phyloP scores from a whole-genome alignment of 2,888 invertebrate species.

The Heteromyza rotundicornis region DNA sequence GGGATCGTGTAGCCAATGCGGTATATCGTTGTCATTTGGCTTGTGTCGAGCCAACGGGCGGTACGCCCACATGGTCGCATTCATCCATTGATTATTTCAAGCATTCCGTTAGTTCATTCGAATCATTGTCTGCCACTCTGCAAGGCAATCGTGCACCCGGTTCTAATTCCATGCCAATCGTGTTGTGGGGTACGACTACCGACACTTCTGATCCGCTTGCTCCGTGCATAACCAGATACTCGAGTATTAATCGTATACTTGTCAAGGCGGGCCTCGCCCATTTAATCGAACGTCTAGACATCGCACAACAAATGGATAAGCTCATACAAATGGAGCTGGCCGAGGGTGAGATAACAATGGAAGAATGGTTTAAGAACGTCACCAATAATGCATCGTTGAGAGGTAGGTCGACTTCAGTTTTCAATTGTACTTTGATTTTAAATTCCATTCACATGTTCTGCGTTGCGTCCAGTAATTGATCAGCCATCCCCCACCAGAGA shows the following conservation, averaged over 20 bases:
- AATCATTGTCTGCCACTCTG: conserved; percentile 49
- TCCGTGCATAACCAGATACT: conserved; percentile 69
- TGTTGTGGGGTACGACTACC: conserved; percentile 71
- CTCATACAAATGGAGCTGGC: conserved; percentile 31
- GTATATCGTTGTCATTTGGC: conserved; percentile 73
- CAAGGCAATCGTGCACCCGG: conserved; percentile 37
- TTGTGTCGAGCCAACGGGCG: conserved; percentile 74
- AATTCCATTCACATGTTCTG: background rate
- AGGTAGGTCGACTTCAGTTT: conserved; percentile 22
- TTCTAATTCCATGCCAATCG: conserved; percentile 66
- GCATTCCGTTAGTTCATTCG: conserved; percentile 65
- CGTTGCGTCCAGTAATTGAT: background rate
- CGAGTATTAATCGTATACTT: conserved; percentile 72
- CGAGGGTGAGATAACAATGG: conserved; percentile 39
- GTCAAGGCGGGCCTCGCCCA: conserved; percentile 71
- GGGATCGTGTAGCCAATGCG: conserved; percentile 66
- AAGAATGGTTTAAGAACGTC: conserved; percentile 38
- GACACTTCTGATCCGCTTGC: conserved; percentile 70
- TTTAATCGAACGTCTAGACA: conserved; percentile 48
- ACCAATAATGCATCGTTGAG: conserved; percentile 25
- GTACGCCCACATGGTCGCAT: conserved; percentile 57
- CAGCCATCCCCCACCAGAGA: background rate
- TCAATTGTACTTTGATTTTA: background rate
- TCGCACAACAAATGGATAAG: conserved; percentile 32
- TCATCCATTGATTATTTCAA: conserved; percentile 68